Evolutionary conservation across 2,888 invertebrate genomes (phyloP).

Genomic region (Dryocosmus kuriphilus): DNA sequence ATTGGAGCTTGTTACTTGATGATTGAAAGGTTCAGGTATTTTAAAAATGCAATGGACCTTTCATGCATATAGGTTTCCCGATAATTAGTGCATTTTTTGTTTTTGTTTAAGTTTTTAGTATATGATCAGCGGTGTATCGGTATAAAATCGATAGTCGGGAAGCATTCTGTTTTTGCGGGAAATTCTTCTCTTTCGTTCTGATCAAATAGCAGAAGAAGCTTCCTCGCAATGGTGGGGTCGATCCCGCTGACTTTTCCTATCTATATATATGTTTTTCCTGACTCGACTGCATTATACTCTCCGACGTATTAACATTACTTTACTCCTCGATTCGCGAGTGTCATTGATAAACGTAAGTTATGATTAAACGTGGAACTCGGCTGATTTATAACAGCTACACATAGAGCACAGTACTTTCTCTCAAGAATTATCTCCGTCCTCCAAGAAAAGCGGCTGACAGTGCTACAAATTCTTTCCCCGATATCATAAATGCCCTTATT

Average conservation of each 20-base stretch:
- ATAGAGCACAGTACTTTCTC: constrained; percentile 10
- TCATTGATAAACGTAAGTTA: constrained; percentile 62
- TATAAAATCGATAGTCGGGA: constrained; percentile 7
- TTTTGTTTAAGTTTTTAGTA: constrained; percentile 1
- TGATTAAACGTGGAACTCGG: constrained; percentile 57
- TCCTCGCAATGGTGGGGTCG: constrained; percentile 34
- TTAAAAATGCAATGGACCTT: background rate
- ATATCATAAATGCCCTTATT: constrained; percentile 29
- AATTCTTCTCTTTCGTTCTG: constrained; percentile 15
- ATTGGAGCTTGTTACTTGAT: background rate
- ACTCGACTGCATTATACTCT: constrained; percentile 39
- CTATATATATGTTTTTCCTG: constrained; percentile 37
- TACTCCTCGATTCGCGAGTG: constrained; percentile 52
- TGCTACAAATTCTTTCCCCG: constrained; percentile 18
- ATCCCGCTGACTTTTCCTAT: constrained; percentile 27
- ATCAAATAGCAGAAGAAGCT: constrained; percentile 29
- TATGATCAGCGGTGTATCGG: background rate
- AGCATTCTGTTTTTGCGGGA: constrained; percentile 13
- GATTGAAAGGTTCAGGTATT: background rate
- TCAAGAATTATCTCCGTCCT: constrained; percentile 8
- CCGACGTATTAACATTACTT: constrained; percentile 47
- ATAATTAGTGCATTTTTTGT: constrained; percentile 10
- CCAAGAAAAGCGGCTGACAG: constrained; percentile 29
- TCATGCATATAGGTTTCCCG: background rate
- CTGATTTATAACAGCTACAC: constrained; percentile 56